Conservation (phyloP, 1,140 invertebrate genomes). For the Drosophila trapezifrons region DNA sequence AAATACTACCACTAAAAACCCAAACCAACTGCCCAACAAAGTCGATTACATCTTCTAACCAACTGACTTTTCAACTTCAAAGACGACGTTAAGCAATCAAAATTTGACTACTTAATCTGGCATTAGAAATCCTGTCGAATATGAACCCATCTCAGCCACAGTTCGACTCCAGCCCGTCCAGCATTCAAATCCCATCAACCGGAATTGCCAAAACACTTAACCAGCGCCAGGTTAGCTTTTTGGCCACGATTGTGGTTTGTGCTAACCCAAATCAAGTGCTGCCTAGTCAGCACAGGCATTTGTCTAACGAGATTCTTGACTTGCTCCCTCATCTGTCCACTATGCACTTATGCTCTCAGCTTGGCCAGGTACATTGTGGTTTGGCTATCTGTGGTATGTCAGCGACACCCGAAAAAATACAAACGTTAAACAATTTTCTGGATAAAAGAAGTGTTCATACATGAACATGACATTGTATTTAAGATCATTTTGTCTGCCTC, state of each 20-base stretch:
- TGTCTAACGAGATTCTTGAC: conserved; percentile 54
- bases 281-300: conserved; percentile 55
- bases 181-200: conserved; percentile 39
- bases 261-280: conserved; percentile 53
- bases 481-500: no score
- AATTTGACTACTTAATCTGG: conserved; percentile 29
- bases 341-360: conserved; percentile 10
- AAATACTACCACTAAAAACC: no score
- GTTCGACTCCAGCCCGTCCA: neutral
- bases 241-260: conserved; percentile 6
- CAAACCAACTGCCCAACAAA: neutral
- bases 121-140: conserved; percentile 18
- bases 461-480: no score
- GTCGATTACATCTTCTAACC: neutral
- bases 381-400: conserved; percentile 9
- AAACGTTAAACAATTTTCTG: neutral
- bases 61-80: conserved; percentile 15
- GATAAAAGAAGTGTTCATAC: no score
- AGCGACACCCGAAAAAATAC: neutral
- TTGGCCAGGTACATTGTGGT: conserved; percentile 12
- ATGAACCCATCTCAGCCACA: conserved; percentile 12
- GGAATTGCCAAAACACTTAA: conserved; percentile 35
- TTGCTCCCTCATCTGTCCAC: neutral
- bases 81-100: conserved; percentile 16
- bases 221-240: conserved; percentile 3